Evolutionary conservation across 2,797 vertebrate species (phyloP).

Genomic region (Eospalax fontanierii): DNA sequence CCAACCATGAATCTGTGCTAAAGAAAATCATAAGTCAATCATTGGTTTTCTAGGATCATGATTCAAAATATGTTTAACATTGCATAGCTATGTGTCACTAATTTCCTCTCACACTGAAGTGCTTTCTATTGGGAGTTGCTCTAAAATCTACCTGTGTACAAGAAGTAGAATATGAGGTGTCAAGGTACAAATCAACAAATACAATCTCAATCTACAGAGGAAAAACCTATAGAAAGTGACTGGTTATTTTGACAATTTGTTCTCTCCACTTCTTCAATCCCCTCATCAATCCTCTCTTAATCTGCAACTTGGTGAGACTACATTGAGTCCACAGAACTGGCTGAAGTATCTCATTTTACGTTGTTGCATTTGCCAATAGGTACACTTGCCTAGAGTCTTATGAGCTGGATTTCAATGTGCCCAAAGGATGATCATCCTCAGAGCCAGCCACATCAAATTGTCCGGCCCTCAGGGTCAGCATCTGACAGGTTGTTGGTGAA

Average conservation of each 20-base stretch:
- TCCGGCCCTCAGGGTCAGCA: neutral
- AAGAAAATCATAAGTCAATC: neutral
- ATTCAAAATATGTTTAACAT: neutral
- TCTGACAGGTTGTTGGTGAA: neutral
- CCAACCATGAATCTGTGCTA: neutral
- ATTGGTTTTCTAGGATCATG: neutral
- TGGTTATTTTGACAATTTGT: neutral
- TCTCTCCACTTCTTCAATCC: neutral
- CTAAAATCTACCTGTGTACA: neutral
- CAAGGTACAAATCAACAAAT: neutral
- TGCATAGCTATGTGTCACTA: neutral
- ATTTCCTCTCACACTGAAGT: slow-evolving; percentile 2
- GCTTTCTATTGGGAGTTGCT: neutral
- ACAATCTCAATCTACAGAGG: neutral
- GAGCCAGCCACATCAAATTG: neutral
- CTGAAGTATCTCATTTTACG: slow-evolving; percentile 10
- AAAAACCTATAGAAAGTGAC: neutral
- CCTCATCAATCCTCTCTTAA: neutral
- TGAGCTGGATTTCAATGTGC: neutral
- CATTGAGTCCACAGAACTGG: neutral
- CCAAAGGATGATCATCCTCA: neutral
- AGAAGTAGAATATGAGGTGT: neutral
- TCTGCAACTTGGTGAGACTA: neutral
- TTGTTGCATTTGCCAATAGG: neutral
- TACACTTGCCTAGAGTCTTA: neutral